Evolutionary conservation across 2,113 vertebrate genomes (phyloP).

Genomic region (Amia ocellicauda): DNA sequence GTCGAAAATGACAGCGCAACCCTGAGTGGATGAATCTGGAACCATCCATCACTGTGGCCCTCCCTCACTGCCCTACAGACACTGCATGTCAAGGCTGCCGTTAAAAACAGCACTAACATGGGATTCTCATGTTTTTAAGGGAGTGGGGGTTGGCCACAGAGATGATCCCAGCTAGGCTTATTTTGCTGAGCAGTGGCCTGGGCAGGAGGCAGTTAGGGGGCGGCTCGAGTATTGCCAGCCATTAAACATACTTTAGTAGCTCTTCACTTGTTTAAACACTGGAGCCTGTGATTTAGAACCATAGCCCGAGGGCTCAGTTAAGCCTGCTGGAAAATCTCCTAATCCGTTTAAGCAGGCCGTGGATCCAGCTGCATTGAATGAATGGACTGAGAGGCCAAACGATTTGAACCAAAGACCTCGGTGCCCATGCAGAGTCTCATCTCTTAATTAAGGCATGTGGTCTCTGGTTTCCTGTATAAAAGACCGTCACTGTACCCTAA

Average conservation of each 20-base stretch:
- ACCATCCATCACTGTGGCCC: no score
- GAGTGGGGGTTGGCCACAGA: neutral
- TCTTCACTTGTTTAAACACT: conserved; percentile 23
- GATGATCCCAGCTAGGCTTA: no score
- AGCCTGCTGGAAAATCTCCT: conserved; percentile 47
- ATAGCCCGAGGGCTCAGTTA: conserved; percentile 42
- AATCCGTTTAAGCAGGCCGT: conserved; percentile 48
- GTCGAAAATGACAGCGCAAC: no score
- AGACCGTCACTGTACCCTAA: no score
- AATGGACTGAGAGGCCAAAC: conserved; percentile 9
- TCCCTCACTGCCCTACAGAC: no score
- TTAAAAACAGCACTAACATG: no score
- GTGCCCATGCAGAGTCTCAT: neutral
- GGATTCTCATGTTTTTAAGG: no score
- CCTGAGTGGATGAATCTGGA: no score
- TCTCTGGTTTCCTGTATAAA: no score
- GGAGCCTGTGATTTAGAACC: conserved; percentile 9
- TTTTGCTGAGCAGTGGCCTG: neutral
- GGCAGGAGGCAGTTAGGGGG: neutral
- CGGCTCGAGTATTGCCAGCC: neutral
- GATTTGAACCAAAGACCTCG: conserved; percentile 10
- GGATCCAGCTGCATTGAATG: conserved; percentile 38
- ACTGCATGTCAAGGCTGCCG: no score
- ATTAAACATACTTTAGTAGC: conserved; percentile 13
- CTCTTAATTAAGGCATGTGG: conserved; percentile 24